phyloP scores from a whole-genome alignment of 2,888 invertebrate genomes.

The Cryptocheilus praepositus region DNA sequence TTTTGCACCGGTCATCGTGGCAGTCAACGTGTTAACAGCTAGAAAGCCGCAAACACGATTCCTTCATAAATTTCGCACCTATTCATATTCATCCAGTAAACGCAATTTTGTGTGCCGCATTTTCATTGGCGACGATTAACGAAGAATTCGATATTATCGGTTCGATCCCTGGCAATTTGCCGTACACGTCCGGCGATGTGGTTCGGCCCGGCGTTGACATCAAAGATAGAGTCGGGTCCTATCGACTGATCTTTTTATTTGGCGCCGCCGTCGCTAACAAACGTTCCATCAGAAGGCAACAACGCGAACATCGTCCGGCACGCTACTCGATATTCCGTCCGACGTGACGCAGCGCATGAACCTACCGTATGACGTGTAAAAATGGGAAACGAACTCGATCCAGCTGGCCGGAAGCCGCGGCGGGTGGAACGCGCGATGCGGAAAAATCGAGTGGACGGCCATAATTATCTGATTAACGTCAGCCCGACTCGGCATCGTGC shows the following conservation, averaged over 20 bases:
- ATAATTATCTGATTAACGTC: slow-evolving; percentile 40
- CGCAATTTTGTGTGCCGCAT: too few relatives aligned
- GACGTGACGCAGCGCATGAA: slow-evolving; percentile 22
- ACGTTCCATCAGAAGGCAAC: slow-evolving; percentile 26
- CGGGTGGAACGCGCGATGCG: slow-evolving; percentile 15
- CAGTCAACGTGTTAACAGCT: too few relatives aligned
- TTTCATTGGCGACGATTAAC: too few relatives aligned
- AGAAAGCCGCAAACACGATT: too few relatives aligned
- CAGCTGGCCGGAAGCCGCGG: slow-evolving; percentile 52
- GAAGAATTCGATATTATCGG: too few relatives aligned
- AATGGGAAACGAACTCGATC: slow-evolving; percentile 32
- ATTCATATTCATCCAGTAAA: too few relatives aligned
- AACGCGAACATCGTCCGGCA: slow-evolving; percentile 22
- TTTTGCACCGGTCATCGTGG: too few relatives aligned
- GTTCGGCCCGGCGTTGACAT: slow-evolving; percentile 21
- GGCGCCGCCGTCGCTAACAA: slow-evolving; percentile 33
- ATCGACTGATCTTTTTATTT: slow-evolving; percentile 29
- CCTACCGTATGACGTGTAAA: slow-evolving; percentile 33
- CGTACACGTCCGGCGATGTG: too few relatives aligned
- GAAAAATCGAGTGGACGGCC: slow-evolving; percentile 38
- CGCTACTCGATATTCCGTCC: slow-evolving; percentile 32
- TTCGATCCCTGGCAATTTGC: too few relatives aligned
- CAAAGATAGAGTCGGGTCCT: not conserved
- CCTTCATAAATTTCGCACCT: too few relatives aligned
- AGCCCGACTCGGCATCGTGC: too few relatives aligned